Evolutionary conservation across 2,888 invertebrate species (phyloP).

Genomic region (Zaprionus obscuricornis): DNA sequence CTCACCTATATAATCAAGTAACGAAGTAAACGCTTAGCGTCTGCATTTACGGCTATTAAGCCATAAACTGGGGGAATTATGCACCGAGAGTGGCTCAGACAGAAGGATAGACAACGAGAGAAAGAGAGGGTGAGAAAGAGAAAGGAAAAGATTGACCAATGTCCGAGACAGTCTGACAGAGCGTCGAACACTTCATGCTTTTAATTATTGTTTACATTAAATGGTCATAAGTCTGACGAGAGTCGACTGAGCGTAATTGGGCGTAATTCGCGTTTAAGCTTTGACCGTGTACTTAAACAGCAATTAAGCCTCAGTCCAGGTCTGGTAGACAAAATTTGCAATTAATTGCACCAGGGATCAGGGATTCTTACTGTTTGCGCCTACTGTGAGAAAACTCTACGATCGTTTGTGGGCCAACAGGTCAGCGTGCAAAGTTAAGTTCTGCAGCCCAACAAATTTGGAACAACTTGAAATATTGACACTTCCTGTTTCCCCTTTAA

Average conservation of each 20-base stretch:
- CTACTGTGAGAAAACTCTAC: slow-evolving; percentile 62
- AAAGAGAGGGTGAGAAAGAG: slow-evolving; percentile 18
- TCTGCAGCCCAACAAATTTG: slow-evolving; percentile 10
- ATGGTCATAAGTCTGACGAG: slow-evolving; percentile 71
- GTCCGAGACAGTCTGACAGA: slow-evolving; percentile 3
- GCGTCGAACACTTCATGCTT: slow-evolving; percentile 49
- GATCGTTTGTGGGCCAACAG: slow-evolving; percentile 66
- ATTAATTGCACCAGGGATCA: slow-evolving; percentile 50
- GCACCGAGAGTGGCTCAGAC: slow-evolving; percentile 15
- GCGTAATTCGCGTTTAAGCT: slow-evolving; percentile 77
- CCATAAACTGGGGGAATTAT: slow-evolving; percentile 53
- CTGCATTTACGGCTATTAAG: slow-evolving; percentile 67
- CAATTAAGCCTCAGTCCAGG: slow-evolving; percentile 61
- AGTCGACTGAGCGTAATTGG: slow-evolving; percentile 60
- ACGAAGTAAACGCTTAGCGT: slow-evolving; percentile 51
- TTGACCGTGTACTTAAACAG: slow-evolving; percentile 74
- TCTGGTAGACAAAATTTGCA: slow-evolving; percentile 26
- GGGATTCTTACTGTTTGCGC: slow-evolving; percentile 21
- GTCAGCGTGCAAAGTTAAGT: slow-evolving; percentile 50
- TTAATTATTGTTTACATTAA: slow-evolving; percentile 79
- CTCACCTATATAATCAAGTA: slow-evolving; percentile 49
- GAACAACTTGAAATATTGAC: slow-evolving; percentile 20
- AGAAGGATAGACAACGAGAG: too few relatives aligned
- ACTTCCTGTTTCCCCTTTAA: slow-evolving; percentile 67
- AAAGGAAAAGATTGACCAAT: slow-evolving; percentile 11